Evolutionary conservation across 1,140 invertebrate species (phyloP), one percentile per base, ranked within the genome.

Genomic region (Limonius californicus): DNA sequence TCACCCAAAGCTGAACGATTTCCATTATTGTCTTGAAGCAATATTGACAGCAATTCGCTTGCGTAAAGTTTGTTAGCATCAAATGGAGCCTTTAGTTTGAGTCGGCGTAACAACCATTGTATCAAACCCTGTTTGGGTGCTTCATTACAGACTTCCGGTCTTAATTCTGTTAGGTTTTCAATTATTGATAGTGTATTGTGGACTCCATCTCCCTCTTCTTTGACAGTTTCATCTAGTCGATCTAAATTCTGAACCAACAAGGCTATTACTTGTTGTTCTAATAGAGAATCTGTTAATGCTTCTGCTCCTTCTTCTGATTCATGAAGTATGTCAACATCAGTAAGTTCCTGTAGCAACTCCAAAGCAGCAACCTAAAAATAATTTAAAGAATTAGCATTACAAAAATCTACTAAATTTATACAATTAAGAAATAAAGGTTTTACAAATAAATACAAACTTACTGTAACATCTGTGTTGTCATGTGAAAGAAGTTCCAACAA

Each of bases 41-140:
- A 78, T 77, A 99, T 98, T 19, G 96, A 95, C 12, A 99, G 78
- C 54, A 99, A 90, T 85, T 99, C 97, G 78, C 91, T 96, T 11
- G 89, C 88, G 79, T 98, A 99, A 20, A 99, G 79, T 80, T 98
- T 99, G 73, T 99, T 99, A 0, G 84, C 87, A 83, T 99, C 94
- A 81, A 98, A 99, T 43, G 92, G 90, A 27, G 90, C 81, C 81
- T 87, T 87, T 57, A 85, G 65, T 82, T 92, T 89, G 30, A 96
- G 81, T 72, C 96, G 83, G 78, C 95, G 94, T 0, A 99, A 76
- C 18, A 99, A 78, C 95, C 96, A 99, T 62, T 88, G 84, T 68
- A 99, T 77, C 12, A 99, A 81, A 19, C 95, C 96, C 79, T 97
- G 92, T 75, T 89, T 89, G 11, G 87, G 89, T 50, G 93, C 89